phyloP scores from a whole-genome alignment of 2,113 vertebrate species.

The Puma concolor region DNA sequence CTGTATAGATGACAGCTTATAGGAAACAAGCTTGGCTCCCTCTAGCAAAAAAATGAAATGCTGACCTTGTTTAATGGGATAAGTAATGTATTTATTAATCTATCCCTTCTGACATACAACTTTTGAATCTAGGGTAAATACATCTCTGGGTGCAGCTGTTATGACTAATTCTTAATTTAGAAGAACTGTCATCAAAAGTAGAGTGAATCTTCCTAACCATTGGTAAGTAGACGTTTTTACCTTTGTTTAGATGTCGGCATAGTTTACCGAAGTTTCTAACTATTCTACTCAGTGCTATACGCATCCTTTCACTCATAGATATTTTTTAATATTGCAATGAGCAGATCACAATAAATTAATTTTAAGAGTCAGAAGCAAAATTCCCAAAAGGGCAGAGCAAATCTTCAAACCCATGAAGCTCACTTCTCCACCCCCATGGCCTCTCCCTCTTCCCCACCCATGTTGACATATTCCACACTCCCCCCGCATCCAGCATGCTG shows the following conservation, averaged over 20 bases:
- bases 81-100: background rate
- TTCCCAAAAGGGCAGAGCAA: background rate
- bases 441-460: background rate
- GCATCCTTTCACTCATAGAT: background rate
- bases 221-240: background rate
- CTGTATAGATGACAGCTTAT: fast-evolving
- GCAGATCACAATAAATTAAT: slow-evolving; percentile 28
- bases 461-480: background rate
- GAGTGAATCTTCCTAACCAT: background rate
- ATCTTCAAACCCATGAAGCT: background rate
- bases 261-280: background rate
- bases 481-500: background rate
- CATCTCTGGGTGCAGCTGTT: background rate
- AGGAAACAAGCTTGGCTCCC: background rate
- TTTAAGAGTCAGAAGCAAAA: slow-evolving; percentile 29
- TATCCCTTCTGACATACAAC: background rate
- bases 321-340: background rate
- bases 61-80: background rate
- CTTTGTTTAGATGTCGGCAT: background rate
- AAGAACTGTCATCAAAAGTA: background rate
- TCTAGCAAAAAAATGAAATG: background rate
- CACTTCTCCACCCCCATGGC: background rate
- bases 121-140: background rate
- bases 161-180: background rate
- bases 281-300: background rate